These are phyloP conservation scores for Lates calcarifer DNA, from an alignment of 2,113 vertebrate genomes.

Conservation along the genomic window DNA sequence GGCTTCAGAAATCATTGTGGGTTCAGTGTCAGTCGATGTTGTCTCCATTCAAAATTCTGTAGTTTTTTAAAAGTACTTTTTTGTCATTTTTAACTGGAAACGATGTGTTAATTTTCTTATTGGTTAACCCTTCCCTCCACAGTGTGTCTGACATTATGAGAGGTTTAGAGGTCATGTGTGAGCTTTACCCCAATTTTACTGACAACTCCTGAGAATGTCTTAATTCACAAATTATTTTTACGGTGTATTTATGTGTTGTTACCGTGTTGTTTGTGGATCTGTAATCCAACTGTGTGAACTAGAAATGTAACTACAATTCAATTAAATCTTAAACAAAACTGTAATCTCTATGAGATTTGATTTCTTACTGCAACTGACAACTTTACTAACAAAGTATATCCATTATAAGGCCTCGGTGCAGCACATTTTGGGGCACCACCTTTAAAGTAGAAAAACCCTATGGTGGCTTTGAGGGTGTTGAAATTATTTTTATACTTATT, in stretches of 20 bases:
- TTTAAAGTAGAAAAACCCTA: too few species aligned
- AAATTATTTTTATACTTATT: too few species aligned
- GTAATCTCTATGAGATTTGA: background rate
- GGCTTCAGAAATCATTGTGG: too few species aligned
- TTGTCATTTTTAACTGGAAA: too few species aligned
- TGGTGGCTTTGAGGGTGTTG: too few species aligned
- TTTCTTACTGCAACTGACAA: background rate
- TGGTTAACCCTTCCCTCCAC: background rate
- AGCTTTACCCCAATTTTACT: conserved; percentile 64
- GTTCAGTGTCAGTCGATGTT: too few species aligned
- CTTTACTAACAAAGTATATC: too few species aligned
- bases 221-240: too few species aligned
- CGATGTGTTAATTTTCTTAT: background rate
- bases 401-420: too few species aligned
- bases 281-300: background rate
- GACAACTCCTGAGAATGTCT: conserved; percentile 81
- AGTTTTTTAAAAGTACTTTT: background rate
- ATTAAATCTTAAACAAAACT: conserved; percentile 31
- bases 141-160: background rate
- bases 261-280: background rate
- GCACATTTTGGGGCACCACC: too few species aligned
- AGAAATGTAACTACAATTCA: conserved; percentile 14
- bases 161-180: background rate
- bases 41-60: too few species aligned
- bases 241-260: conserved; percentile 59